Evolutionary conservation across 2,113 vertebrate species (phyloP).

Genomic region (Platycercus adscitus): DNA sequence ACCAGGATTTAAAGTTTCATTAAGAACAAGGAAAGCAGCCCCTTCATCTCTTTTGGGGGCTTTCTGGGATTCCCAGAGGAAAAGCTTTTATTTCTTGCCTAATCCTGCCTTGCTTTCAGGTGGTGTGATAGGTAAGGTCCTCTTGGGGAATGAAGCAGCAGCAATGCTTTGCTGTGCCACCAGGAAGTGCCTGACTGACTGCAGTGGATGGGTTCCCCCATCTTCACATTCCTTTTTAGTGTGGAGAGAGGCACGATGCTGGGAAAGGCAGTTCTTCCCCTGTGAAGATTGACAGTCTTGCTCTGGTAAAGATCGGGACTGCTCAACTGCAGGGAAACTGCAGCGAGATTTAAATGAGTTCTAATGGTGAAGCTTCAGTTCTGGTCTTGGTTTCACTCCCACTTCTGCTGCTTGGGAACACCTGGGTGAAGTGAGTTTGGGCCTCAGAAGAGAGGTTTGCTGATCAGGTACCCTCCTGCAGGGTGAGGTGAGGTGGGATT

Average conservation of each 20-base stretch:
- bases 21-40: not conserved
- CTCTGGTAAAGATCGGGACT: not conserved
- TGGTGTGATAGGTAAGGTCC: not conserved
- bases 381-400: not conserved
- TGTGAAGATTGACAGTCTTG: not conserved
- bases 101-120: not conserved
- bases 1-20: not conserved
- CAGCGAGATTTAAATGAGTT: not conserved
- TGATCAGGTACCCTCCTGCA: not conserved
- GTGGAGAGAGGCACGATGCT: not conserved
- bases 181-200: not conserved
- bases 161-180: not conserved
- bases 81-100: not conserved
- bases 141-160: not conserved
- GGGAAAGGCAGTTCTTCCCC: not conserved
- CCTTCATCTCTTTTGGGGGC: not conserved
- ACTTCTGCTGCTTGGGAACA: too few relatives aligned
- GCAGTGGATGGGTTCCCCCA: not conserved
- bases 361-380: not conserved
- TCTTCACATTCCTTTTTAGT: not conserved
- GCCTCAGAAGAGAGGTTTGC: not conserved
- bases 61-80: not conserved
- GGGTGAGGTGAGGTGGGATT: not conserved
- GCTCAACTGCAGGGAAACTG: not conserved
- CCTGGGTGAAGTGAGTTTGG: rapidly evolving